phyloP scores from a whole-genome alignment of 2,797 vertebrate genomes.

The Crenichthys baileyi region DNA sequence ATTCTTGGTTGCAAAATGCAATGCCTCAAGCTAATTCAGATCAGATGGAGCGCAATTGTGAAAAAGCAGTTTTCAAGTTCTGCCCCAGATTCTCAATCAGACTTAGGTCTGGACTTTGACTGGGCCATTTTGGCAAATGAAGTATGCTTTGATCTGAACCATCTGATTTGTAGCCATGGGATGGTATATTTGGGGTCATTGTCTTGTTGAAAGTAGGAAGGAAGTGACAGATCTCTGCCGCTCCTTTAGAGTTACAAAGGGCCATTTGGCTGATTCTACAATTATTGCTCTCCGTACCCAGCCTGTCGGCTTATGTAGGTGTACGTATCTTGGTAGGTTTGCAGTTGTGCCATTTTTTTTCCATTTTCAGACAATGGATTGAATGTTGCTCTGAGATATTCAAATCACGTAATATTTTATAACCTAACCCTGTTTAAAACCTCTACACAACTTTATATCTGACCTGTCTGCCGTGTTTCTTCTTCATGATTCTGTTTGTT shows the following conservation, averaged over 20 bases:
- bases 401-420: not conserved
- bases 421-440: too few relatives aligned
- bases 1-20: not conserved
- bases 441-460: too few relatives aligned
- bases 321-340: not conserved
- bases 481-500: too few relatives aligned
- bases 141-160: too few relatives aligned
- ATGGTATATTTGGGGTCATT: not conserved
- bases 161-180: not conserved
- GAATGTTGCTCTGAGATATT: not conserved
- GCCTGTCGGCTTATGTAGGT: too few relatives aligned
- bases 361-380: not conserved
- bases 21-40: not conserved
- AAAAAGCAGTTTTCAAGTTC: not conserved
- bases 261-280: not conserved
- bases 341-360: not conserved
- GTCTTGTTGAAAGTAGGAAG: not conserved
- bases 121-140: too few relatives aligned
- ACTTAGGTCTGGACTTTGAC: not conserved
- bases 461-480: not conserved
- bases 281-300: too few relatives aligned
- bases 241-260: not conserved
- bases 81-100: not conserved
- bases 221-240: not conserved
- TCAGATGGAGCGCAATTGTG: not conserved